Evolutionary conservation across 2,797 vertebrate genomes (phyloP).

Genomic region (Nothura maculosa): DNA sequence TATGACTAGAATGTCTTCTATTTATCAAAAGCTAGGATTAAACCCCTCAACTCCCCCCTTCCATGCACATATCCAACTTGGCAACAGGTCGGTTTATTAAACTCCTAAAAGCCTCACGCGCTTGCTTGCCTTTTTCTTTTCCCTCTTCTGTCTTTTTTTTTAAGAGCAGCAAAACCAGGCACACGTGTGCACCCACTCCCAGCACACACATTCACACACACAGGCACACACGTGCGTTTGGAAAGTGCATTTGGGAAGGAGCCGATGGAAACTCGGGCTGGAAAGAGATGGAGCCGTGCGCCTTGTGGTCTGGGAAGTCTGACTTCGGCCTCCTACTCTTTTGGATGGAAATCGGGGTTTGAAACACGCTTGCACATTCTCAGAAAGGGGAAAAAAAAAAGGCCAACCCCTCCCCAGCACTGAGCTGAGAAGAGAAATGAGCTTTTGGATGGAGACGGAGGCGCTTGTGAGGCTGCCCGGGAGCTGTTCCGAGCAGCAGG

Average conservation of each 20-base stretch:
- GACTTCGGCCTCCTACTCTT: slow-evolving; percentile 70
- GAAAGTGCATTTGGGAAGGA: slow-evolving; percentile 53
- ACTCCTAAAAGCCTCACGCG: slow-evolving; percentile 60
- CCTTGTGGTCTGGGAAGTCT: slow-evolving; percentile 69
- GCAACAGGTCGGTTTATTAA: slow-evolving; percentile 69
- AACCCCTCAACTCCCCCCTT: slow-evolving; percentile 64
- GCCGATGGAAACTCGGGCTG: slow-evolving; percentile 65
- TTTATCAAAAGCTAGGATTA: slow-evolving; percentile 80
- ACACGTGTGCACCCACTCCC: not conserved
- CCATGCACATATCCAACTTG: slow-evolving; percentile 67
- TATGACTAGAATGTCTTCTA: slow-evolving; percentile 84
- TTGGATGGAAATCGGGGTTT: slow-evolving; percentile 49
- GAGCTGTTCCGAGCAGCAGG: not conserved
- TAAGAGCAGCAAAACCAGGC: not conserved
- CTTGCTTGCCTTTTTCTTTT: not conserved
- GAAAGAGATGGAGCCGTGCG: not conserved
- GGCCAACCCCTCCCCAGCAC: not conserved
- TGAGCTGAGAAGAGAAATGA: not conserved
- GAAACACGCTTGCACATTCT: not conserved
- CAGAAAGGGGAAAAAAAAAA: not conserved
- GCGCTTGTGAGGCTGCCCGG: not conserved
- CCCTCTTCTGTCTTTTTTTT: not conserved
- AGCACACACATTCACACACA: not conserved
- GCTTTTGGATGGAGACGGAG: not conserved
- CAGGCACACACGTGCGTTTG: not conserved